A percentile compares a stretch with the other conserved stretches of the same genome.
Conservation (phyloP, 1,140 invertebrate genomes). For the Bombus soroeensis region DNA sequence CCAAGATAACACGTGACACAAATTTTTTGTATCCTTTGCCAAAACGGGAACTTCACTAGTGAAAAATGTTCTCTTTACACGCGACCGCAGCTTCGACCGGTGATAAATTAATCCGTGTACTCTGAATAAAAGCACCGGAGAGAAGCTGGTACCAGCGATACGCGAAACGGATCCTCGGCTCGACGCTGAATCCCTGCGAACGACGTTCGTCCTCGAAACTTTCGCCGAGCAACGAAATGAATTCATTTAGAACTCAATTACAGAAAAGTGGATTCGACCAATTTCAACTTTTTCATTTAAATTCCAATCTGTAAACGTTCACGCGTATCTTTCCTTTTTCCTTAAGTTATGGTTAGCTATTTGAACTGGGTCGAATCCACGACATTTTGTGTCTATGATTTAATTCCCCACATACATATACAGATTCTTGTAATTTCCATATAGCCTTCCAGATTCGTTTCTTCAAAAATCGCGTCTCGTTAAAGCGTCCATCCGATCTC, state of each 20-base stretch:
- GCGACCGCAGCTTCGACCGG: background rate
- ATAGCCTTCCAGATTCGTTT: no score
- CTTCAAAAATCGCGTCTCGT: no score
- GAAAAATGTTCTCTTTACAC: slow-evolving; percentile 11
- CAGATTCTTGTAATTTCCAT: no score
- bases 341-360: no score
- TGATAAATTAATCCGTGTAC: slow-evolving; percentile 27
- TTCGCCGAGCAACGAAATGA: background rate
- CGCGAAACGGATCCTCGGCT: background rate
- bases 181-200: background rate
- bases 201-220: background rate
- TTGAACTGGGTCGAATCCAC: no score
- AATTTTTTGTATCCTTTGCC: background rate
- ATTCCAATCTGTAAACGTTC: background rate
- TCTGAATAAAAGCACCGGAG: background rate
- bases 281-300: no score
- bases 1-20: background rate
- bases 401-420: no score
- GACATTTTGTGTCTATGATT: no score
- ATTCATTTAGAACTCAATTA: slow-evolving; percentile 11
- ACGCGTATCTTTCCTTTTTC: background rate
- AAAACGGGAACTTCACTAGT: background rate
- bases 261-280: background rate
- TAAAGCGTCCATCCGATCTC: no score
- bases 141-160: background rate